A percentile compares a stretch with the other conserved stretches of the same genome.
Conservation (phyloP, 2,888 invertebrate species). For the Nomada hirtipes region DNA sequence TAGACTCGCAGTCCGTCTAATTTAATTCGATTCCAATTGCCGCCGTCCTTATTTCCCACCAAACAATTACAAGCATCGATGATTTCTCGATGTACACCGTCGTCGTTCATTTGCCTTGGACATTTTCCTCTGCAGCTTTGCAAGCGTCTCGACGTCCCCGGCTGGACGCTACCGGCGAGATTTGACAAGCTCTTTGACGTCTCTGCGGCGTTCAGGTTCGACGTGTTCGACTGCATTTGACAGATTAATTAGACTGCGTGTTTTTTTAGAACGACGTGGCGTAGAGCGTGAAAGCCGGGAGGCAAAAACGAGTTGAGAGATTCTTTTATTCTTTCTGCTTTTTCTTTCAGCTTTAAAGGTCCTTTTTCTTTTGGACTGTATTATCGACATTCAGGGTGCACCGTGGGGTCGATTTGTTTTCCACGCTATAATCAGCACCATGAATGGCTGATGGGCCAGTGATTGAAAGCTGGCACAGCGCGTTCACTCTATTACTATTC, state of each 20-base stretch:
- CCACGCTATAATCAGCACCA: constrained; percentile 5
- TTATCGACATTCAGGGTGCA: constrained; percentile 5
- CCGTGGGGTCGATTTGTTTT: constrained; percentile 48
- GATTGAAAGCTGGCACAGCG: constrained; percentile 42
- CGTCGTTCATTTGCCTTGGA: constrained; percentile 8
- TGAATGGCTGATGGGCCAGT: constrained; percentile 33
- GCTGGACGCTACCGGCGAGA: not conserved
- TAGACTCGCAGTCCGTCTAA: too few species aligned
- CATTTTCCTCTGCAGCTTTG: constrained; percentile 3
- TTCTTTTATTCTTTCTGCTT: not conserved
- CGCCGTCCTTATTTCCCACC: too few species aligned
- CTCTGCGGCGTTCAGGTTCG: constrained; percentile 20
- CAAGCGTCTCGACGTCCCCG: constrained; percentile 15
- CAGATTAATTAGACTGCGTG: constrained; percentile 60
- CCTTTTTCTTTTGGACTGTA: not conserved
- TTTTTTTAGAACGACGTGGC: constrained; percentile 48
- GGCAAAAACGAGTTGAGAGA: constrained; percentile 1
- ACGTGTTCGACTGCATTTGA: constrained; percentile 50
- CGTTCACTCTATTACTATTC: constrained; percentile 9
- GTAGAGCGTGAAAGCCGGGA: not conserved
- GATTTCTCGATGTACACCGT: not conserved
- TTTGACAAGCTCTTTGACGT: constrained; percentile 51
- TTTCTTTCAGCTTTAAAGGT: not conserved
- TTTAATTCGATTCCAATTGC: too few species aligned
- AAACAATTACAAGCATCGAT: not conserved